Conservation (phyloP, 1,140 invertebrate genomes). For the Cephus cinctus region DNA sequence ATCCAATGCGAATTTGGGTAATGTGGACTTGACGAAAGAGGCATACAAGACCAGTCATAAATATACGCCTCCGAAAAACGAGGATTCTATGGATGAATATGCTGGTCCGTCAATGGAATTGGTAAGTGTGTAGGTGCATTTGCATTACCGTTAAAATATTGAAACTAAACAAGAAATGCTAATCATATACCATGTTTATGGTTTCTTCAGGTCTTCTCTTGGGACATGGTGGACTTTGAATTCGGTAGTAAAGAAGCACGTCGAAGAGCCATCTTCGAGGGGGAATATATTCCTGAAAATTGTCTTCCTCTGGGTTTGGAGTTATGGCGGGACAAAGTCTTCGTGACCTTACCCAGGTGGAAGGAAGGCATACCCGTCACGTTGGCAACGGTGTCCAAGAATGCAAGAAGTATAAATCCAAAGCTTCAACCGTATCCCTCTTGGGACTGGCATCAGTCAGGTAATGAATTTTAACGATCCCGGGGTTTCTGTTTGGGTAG, state of each 20-base stretch:
- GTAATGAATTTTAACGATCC: conserved; percentile 36
- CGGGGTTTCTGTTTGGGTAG: not conserved
- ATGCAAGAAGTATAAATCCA: conserved; percentile 60
- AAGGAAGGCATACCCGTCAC: conserved; percentile 75
- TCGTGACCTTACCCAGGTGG: conserved; percentile 76
- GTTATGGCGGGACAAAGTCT: conserved; percentile 64
- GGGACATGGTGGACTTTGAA: conserved; percentile 62
- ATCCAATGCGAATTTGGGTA: not conserved
- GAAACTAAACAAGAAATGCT: too few species aligned
- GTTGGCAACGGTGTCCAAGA: conserved; percentile 60
- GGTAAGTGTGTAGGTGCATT: conserved; percentile 23
- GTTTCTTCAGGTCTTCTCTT: conserved; percentile 55
- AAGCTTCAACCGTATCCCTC: conserved; percentile 69
- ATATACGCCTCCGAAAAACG: conserved; percentile 10
- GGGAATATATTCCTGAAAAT: conserved; percentile 68
- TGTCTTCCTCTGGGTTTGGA: conserved; percentile 74
- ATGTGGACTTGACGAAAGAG: not conserved
- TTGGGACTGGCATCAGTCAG: conserved; percentile 68
- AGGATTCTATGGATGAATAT: conserved; percentile 35
- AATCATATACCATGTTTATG: conserved; percentile 32
- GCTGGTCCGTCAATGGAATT: conserved; percentile 49
- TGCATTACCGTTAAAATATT: too few species aligned
- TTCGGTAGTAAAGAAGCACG: conserved; percentile 54
- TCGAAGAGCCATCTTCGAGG: conserved; percentile 53
- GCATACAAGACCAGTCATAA: not conserved